Evolutionary conservation across 2,888 invertebrate species (phyloP), one percentile per base, ranked within the genome.

Genomic region (Epistrophe eligans): DNA sequence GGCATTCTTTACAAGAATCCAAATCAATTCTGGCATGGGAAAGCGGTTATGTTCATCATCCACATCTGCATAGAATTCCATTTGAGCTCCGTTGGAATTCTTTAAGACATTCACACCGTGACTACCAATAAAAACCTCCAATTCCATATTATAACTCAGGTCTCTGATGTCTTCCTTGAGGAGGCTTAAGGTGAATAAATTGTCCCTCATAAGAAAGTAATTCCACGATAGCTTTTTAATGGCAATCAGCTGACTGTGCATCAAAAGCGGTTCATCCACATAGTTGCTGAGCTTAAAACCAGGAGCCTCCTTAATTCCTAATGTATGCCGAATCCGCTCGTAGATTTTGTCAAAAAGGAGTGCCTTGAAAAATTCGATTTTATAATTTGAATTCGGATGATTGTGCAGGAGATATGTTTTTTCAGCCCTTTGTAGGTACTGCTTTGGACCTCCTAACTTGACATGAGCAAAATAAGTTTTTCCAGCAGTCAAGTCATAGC

Each of bases 181-280:
- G 1, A 88, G 70, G 10, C 88, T 84, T 28, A 90, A 85, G 52
- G 90, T 90, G 3, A 58, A 52, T 3, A 90, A 71, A 24, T 89
- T 82, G 38, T 90, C 90, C 64, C 89, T 85, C n/a, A 88, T 64
- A 6, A 90, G 84, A 48, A 89, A 90, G 74, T 90, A 91, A 66
- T 91, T 91, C 91, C 91, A 91, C 2, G 90, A 85, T 1, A 91
- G 81, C 74, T 91, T 91, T 57, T 89, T 89, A 0, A 88, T 88
- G 7, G 90, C 84, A 24, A 88, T 88, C 55, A 90, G 88, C 76
- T 91, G 91, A 19, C 81, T 84, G 71, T 89, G 90, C 24, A 82
- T 88, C 7, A 91, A 77, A 4, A 91, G 81, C 1, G 88, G 52
- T 2, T 90, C 88, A 62, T 89, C 89, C 4, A 91, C 80, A 19